Evolutionary conservation across 2,113 vertebrate genomes (phyloP).

Genomic region (Girardinichthys multiradiatus): DNA sequence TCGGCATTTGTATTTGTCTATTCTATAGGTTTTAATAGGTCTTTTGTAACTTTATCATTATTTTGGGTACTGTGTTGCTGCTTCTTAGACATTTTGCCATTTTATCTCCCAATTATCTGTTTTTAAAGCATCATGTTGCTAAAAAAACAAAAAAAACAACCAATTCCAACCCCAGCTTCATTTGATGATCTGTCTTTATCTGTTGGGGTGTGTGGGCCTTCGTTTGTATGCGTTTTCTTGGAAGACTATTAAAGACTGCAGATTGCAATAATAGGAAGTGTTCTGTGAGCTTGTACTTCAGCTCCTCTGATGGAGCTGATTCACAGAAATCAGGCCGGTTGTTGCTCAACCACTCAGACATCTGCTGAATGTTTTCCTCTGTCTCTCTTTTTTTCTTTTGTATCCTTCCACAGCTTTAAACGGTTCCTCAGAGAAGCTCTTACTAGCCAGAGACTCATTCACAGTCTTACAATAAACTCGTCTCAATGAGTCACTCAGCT

Average conservation of each 20-base stretch:
- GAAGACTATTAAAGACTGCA: constrained; percentile 34
- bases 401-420: constrained; percentile 26
- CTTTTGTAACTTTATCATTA: background rate
- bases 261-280: constrained; percentile 54
- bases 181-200: too few relatives aligned
- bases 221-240: background rate
- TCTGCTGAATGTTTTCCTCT: constrained; percentile 53
- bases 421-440: constrained; percentile 67
- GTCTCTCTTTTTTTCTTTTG: background rate
- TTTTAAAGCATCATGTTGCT: too few relatives aligned
- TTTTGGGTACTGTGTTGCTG: background rate
- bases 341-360: constrained; percentile 67
- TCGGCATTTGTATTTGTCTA: too few relatives aligned
- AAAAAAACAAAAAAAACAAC: too few relatives aligned
- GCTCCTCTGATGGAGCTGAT: constrained; percentile 55
- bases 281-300: constrained; percentile 44
- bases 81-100: too few relatives aligned
- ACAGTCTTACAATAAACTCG: constrained; percentile 59
- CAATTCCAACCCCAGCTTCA: too few relatives aligned
- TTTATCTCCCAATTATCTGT: too few relatives aligned
- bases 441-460: constrained; percentile 64
- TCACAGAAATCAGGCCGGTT: constrained; percentile 59
- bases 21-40: too few relatives aligned
- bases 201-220: background rate
- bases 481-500: constrained; percentile 61